These are phyloP conservation scores for Centruroides sculpturatus DNA, from an alignment of 1,140 invertebrate species.

Conservation along the genomic window DNA sequence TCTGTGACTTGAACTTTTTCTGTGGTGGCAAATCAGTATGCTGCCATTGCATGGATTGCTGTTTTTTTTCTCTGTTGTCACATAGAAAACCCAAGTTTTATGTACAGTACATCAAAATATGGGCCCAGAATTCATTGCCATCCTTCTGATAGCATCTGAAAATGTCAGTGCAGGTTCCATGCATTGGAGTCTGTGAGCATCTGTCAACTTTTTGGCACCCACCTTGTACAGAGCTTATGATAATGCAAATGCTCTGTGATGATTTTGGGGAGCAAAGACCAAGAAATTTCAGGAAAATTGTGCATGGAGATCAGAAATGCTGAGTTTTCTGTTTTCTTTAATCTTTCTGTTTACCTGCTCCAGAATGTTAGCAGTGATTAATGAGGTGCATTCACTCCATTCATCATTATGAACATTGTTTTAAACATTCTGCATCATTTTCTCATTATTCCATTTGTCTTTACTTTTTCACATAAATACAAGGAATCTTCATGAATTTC, in stretches of 20 bases:
- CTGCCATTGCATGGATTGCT: too few relatives aligned
- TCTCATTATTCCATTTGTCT: too few relatives aligned
- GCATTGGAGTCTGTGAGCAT: background rate
- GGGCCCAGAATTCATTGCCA: background rate
- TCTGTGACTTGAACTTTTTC: too few relatives aligned
- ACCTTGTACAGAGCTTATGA: background rate
- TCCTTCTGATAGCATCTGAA: background rate
- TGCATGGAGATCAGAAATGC: background rate
- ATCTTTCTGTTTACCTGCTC: background rate
- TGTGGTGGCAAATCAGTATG: too few relatives aligned
- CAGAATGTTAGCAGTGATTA: too few relatives aligned
- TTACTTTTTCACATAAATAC: too few relatives aligned
- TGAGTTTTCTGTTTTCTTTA: background rate
- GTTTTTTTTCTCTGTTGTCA: background rate
- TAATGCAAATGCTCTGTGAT: background rate
- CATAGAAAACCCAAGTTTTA: background rate
- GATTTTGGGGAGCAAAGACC: background rate
- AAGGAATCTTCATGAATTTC: too few relatives aligned
- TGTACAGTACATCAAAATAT: background rate
- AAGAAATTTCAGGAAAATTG: background rate
- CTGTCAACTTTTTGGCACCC: background rate
- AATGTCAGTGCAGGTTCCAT: background rate
- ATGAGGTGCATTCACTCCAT: too few relatives aligned
- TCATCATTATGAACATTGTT: too few relatives aligned
- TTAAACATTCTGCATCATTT: too few relatives aligned